These are phyloP conservation scores for Gasterosteus nipponicus DNA, from an alignment of 2,113 vertebrate species.

Conservation along the genomic window DNA sequence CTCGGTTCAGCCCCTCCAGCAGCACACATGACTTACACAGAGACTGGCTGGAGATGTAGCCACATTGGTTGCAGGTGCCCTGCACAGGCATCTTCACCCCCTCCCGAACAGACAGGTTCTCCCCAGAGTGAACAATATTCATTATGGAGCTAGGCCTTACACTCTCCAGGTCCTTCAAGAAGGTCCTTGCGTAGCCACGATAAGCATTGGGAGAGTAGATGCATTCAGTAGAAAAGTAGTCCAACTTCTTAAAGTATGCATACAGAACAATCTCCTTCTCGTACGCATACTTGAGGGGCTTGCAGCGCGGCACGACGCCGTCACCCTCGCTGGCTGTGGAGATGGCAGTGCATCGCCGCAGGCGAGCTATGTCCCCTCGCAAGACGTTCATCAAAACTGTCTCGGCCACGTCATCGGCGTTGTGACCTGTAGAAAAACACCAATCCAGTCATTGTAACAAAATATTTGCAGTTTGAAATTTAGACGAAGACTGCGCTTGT, in stretches of 20 bases:
- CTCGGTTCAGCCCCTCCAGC: constrained; percentile 88
- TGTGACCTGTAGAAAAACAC: constrained; percentile 82
- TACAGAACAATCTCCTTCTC: constrained; percentile 96
- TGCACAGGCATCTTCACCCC: constrained; percentile 85
- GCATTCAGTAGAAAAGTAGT: constrained; percentile 93
- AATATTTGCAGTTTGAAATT: background rate
- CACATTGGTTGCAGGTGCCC: constrained; percentile 86
- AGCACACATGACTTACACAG: constrained; percentile 90
- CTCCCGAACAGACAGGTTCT: constrained; percentile 85
- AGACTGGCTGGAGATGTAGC: constrained; percentile 88
- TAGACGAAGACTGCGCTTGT: background rate
- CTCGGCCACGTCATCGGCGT: constrained; percentile 90
- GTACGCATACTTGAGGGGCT: constrained; percentile 90
- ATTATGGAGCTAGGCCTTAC: constrained; percentile 87
- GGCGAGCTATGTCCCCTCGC: constrained; percentile 86
- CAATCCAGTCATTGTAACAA: background rate
- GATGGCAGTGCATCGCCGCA: constrained; percentile 85
- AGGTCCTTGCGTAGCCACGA: constrained; percentile 85
- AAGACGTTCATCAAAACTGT: constrained; percentile 92
- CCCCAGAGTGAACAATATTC: constrained; percentile 89
- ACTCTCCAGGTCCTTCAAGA: constrained; percentile 89
- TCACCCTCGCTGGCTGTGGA: constrained; percentile 82
- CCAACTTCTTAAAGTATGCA: constrained; percentile 89
- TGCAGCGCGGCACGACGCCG: constrained; percentile 86
- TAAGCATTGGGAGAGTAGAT: constrained; percentile 91